A percentile compares a stretch with the other conserved stretches of the same genome.
Conservation (phyloP, 2,888 invertebrate genomes). For the Tuta absoluta region DNA sequence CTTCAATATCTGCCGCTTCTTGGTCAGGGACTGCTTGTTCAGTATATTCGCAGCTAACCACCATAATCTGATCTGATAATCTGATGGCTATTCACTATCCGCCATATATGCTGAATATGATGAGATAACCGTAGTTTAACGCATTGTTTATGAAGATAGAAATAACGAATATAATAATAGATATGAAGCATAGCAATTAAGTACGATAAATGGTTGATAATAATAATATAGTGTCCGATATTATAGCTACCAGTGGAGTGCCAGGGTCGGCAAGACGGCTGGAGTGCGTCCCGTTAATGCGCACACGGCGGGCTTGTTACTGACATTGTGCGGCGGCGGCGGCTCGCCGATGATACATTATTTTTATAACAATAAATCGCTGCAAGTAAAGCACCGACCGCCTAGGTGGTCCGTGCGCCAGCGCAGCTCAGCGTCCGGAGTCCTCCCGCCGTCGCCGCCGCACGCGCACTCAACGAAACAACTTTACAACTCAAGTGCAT, state of each 20-base stretch:
- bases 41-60: too few relatives aligned
- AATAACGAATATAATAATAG: too few relatives aligned
- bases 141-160: too few relatives aligned
- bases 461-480: conserved; percentile 36
- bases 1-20: too few relatives aligned
- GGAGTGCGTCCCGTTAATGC: conserved; percentile 58
- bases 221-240: not conserved
- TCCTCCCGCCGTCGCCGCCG: conserved; percentile 44
- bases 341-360: conserved; percentile 74
- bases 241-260: conserved; percentile 11
- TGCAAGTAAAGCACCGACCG: conserved; percentile 74
- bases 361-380: conserved; percentile 81
- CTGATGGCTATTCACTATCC: too few relatives aligned
- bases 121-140: too few relatives aligned
- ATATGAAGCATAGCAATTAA: too few relatives aligned
- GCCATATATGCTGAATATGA: too few relatives aligned
- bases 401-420: conserved; percentile 64
- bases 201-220: too few relatives aligned
- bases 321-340: conserved; percentile 67
- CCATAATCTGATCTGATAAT: too few relatives aligned
- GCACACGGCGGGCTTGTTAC: conserved; percentile 71
- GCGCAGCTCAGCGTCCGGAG: conserved; percentile 31
- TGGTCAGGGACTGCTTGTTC: too few relatives aligned
- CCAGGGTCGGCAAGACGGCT: not conserved
- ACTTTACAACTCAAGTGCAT: conserved; percentile 41